A percentile compares a stretch with the other conserved stretches of the same genome.
These are phyloP conservation scores for Phainopepla nitens DNA, from an alignment of 2,113 vertebrate genomes.

Conservation along the genomic window DNA sequence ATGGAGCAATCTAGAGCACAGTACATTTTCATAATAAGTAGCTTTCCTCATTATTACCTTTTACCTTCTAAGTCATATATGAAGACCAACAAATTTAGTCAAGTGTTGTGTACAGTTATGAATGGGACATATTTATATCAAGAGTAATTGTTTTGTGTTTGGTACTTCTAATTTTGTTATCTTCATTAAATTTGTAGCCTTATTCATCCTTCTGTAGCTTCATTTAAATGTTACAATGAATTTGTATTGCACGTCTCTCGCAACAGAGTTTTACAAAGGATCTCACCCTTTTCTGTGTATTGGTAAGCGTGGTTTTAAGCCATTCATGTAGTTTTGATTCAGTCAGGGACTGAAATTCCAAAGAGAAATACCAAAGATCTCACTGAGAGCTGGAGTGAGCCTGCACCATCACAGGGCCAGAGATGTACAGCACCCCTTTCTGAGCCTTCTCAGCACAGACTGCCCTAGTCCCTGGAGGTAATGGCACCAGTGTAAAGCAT, in stretches of 20 bases:
- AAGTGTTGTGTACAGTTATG: neutral
- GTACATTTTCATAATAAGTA: neutral
- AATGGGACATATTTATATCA: neutral
- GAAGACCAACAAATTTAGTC: neutral
- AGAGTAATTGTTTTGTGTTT: neutral
- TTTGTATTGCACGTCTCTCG: neutral
- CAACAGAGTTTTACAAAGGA: neutral
- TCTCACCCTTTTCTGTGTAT: neutral
- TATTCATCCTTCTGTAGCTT: neutral
- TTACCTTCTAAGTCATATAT: neutral
- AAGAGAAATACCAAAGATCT: neutral
- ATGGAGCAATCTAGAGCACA: neutral
- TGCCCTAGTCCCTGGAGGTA: neutral
- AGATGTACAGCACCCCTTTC: neutral
- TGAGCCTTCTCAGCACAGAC: neutral
- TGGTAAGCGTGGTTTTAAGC: neutral
- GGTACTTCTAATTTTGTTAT: neutral
- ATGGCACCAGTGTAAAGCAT: neutral
- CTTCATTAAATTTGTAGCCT: neutral
- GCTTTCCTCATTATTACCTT: neutral
- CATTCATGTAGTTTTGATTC: neutral
- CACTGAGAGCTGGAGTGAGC: neutral
- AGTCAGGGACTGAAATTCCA: neutral
- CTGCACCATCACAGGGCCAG: neutral
- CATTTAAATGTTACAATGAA: neutral